Evolutionary conservation across 2,888 invertebrate species (phyloP), one percentile per base, ranked within the genome.

Genomic region (Trimorus sp.): DNA sequence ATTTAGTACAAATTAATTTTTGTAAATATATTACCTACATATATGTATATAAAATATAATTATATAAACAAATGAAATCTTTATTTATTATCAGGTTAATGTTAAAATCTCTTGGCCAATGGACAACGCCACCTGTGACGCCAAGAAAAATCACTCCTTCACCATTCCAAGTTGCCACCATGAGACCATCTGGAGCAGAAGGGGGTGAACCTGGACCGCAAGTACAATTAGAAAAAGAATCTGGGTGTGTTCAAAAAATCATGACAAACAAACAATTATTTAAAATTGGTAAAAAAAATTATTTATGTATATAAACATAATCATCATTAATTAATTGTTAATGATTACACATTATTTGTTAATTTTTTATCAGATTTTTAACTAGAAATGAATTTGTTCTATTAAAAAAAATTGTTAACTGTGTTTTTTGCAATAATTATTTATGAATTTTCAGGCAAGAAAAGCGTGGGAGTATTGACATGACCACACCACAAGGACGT

Each of bases 41-140:
- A n/a, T n/a, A n/a, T n/a, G n/a, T n/a, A n/a, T n/a, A n/a, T n/a
- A n/a, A n/a, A n/a, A n/a, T n/a, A n/a, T n/a, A n/a, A n/a, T n/a
- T n/a, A n/a, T n/a, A n/a, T 45, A 3, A 45, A 45, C 2, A 1
- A 45, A 45, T 45, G 1, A 26, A 26, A 3, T 4, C 4, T 26
- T 1, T 26, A 26, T 26, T 26, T 26, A 26, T 26, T 4, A 3
- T 26, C 87, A 96, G 97, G 88, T 97, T 97, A 87, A 96, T 99
- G 94, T 93, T 99, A 36, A 99, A 99, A 92, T 97, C 97, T 0
- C 93, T 99, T 87, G 99, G 99, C 0, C 93, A 99, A 68, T 99
- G 99, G 98, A 97, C 96, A 88, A 94, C 93, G 0, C 92, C 93
- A 37, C 73, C 79, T 11, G n/a, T 85, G 12, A 88, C 85, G 53